Evolutionary conservation across 1,140 invertebrate genomes (phyloP).

Genomic region (Linepithema humile): DNA sequence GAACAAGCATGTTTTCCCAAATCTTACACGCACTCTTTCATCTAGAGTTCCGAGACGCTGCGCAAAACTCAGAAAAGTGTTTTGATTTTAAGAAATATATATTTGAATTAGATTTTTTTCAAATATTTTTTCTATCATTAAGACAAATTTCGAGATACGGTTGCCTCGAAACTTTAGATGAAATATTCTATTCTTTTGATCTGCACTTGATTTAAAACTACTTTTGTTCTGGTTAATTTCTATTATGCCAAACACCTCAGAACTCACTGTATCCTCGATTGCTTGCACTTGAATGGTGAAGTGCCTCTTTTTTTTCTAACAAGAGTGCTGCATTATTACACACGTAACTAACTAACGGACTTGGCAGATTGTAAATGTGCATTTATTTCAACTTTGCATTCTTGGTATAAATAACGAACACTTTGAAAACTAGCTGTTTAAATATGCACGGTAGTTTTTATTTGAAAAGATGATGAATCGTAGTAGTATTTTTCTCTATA

Average conservation of each 20-base stretch:
- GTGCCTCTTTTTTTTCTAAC: constrained; percentile 5
- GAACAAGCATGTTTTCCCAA: constrained; percentile 1
- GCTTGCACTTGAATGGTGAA: constrained; percentile 22
- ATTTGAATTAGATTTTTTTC: not conserved
- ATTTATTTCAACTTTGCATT: constrained; percentile 36
- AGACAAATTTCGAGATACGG: not conserved
- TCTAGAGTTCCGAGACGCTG: not conserved
- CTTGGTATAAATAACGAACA: constrained; percentile 1
- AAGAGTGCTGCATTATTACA: constrained; percentile 16
- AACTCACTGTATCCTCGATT: constrained; percentile 10
- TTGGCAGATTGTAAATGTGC: constrained; percentile 8
- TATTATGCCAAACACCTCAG: not conserved
- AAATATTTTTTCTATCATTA: not conserved
- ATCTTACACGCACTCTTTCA: constrained; percentile 2
- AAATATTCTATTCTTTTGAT: not conserved
- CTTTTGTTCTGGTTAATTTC: constrained; percentile 33
- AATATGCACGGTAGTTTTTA: constrained; percentile 40
- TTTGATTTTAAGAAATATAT: not conserved
- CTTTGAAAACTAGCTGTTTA: constrained; percentile 12
- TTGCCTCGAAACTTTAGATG: not conserved
- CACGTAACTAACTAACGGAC: not conserved
- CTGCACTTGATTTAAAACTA: constrained; percentile 11
- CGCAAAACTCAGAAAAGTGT: not conserved
- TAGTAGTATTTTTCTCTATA: constrained; percentile 9
- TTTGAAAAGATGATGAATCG: not conserved